A percentile compares a stretch with the other conserved stretches of the same genome.
Conservation (phyloP, 2,888 invertebrate genomes). For the Deroplatys truncata region DNA sequence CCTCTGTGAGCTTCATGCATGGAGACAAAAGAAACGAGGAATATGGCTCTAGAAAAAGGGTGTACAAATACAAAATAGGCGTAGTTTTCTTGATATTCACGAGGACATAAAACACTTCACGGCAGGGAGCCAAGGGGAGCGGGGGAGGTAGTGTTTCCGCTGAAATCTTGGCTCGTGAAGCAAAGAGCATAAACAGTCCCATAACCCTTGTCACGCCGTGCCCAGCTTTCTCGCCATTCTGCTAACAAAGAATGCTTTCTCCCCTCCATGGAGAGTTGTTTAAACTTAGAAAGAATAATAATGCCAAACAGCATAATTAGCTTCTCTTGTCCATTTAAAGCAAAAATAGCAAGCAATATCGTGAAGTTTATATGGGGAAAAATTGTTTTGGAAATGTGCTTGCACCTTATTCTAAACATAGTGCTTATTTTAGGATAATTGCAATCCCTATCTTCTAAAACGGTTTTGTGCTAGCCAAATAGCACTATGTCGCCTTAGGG, state of each 20-base stretch:
- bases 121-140: background rate
- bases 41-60: background rate
- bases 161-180: background rate
- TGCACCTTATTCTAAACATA: no score
- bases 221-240: background rate
- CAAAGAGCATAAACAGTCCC: background rate
- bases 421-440: no score
- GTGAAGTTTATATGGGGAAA: no score
- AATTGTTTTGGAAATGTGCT: no score
- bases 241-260: background rate
- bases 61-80: background rate
- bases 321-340: no score
- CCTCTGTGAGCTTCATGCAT: background rate
- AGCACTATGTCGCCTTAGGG: no score
- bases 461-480: no score
- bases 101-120: background rate
- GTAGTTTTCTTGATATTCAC: background rate
- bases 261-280: background rate
- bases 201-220: background rate
- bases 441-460: no score
- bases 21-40: background rate
- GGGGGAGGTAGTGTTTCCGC: background rate
- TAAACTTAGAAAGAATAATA: background rate
- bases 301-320: background rate
- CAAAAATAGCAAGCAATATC: no score